phyloP scores from a whole-genome alignment of 2,797 vertebrate species.

The Phoeniculus purpureus region DNA sequence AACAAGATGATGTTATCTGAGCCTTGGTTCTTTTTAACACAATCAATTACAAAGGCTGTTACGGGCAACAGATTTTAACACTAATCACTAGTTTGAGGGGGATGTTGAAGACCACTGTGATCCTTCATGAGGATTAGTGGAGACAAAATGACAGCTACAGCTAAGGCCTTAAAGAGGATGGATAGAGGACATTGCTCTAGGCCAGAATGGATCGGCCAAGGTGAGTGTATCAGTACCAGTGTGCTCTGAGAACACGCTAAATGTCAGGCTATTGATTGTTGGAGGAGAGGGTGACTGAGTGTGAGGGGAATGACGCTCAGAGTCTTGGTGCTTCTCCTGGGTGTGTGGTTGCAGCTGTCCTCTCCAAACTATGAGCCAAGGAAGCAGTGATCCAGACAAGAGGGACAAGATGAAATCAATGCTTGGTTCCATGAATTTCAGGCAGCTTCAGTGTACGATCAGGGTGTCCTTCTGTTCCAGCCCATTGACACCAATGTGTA shows the following conservation, averaged over 20 bases:
- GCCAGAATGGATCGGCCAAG: neutral
- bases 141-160: neutral
- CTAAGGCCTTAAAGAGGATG: neutral
- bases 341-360: neutral
- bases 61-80: neutral
- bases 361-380: neutral
- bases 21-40: neutral
- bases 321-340: neutral
- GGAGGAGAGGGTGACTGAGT: neutral
- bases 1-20: neutral
- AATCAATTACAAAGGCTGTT: neutral
- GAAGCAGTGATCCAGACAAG: neutral
- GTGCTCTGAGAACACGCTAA: neutral
- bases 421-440: neutral
- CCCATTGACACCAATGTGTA: rapidly evolving
- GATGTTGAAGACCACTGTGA: neutral
- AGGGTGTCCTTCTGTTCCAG: neutral
- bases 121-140: neutral
- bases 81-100: neutral
- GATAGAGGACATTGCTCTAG: neutral
- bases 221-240: neutral
- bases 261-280: neutral
- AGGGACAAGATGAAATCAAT: neutral
- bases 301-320: neutral
- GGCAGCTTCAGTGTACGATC: neutral